These are phyloP conservation scores for Hypotaenidia okinawae DNA, from an alignment of 2,797 vertebrate genomes.

Conservation along the genomic window DNA sequence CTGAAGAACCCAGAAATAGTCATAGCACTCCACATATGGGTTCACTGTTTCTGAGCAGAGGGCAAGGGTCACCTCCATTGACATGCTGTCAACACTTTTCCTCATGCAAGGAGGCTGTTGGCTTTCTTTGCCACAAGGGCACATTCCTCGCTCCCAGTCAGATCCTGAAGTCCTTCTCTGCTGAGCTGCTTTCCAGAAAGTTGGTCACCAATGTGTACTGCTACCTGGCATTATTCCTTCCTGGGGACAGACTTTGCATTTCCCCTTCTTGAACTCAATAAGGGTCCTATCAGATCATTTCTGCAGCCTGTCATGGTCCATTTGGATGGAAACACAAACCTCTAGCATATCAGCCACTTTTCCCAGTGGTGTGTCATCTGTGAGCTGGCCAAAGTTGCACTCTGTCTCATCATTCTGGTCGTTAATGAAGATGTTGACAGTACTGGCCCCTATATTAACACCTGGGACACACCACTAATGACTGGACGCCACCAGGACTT, in stretches of 20 bases:
- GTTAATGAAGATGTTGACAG: background rate
- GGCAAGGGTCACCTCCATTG: background rate
- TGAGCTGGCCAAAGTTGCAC: background rate
- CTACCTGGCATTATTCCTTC: background rate
- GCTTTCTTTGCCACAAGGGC: rapidly evolving
- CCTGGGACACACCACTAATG: background rate
- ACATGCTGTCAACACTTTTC: background rate
- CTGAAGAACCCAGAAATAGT: background rate
- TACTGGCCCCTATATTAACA: background rate
- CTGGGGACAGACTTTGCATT: background rate
- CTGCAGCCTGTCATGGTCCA: background rate
- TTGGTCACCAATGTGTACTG: background rate
- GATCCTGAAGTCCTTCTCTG: background rate
- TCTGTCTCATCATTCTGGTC: background rate
- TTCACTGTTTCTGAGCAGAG: background rate
- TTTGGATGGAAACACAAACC: background rate
- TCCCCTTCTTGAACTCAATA: background rate
- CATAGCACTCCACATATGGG: background rate
- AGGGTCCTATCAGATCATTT: background rate
- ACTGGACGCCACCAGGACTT: background rate
- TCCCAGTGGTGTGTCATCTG: background rate
- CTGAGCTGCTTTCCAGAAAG: background rate
- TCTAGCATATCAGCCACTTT: background rate
- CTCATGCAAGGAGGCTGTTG: background rate
- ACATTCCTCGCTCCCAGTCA: background rate